These are phyloP conservation scores for Telmatherina bonti DNA, from an alignment of 2,797 vertebrate species.

Conservation along the genomic window DNA sequence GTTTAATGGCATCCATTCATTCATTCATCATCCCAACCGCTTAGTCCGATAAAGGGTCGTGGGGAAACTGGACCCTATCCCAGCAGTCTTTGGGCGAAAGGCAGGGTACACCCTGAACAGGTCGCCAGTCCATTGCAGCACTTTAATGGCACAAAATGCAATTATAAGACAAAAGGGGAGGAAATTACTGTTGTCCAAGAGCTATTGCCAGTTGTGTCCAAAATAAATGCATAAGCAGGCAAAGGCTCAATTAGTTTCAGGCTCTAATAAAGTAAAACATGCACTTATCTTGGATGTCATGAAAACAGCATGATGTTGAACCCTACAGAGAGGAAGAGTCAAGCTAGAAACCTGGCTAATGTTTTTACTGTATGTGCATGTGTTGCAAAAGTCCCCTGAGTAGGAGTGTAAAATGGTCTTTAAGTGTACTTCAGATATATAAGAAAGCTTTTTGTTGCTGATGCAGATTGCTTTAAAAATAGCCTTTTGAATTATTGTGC, in stretches of 20 bases:
- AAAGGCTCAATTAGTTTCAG: conserved; percentile 52
- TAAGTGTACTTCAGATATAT: conserved; percentile 24
- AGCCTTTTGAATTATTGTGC: conserved; percentile 13
- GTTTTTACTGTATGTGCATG: conserved; percentile 8
- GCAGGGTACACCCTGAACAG: too few species aligned
- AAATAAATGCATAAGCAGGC: conserved; percentile 71
- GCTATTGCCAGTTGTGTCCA: conserved; percentile 66
- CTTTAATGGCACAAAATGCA: conserved; percentile 71
- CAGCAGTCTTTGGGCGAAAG: too few species aligned
- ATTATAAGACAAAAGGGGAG: conserved; percentile 68
- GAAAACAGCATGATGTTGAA: conserved; percentile 63
- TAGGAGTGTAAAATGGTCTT: conserved; percentile 5
- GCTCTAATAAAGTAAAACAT: conserved; percentile 72
- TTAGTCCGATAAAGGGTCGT: too few species aligned
- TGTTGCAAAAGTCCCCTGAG: conserved; percentile 2
- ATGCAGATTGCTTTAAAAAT: conserved; percentile 39
- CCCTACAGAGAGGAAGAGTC: conserved; percentile 37
- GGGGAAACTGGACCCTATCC: too few species aligned
- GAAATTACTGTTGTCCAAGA: conserved; percentile 62
- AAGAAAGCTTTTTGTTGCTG: conserved; percentile 13
- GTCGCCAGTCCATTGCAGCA: too few species aligned
- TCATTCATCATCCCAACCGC: too few species aligned
- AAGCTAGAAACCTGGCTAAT: conserved; percentile 34
- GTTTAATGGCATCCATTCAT: conserved; percentile 74
- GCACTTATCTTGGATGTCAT: conserved; percentile 64